phyloP scores from a whole-genome alignment of 1,140 invertebrate genomes.

The Neelides sp. region DNA sequence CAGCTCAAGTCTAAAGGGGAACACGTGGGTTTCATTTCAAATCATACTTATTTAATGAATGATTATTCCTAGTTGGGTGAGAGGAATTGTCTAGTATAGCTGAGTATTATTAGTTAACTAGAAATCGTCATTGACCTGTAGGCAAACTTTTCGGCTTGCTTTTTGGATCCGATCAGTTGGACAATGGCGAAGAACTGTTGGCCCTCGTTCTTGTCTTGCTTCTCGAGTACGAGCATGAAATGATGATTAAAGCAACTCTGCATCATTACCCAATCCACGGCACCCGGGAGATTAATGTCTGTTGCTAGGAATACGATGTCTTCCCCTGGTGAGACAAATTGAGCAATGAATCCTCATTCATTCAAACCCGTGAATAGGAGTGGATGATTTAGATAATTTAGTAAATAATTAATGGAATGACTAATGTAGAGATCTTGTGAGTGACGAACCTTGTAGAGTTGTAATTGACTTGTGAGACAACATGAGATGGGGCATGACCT shows the following conservation, averaged over 20 bases:
- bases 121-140: conserved; percentile 83
- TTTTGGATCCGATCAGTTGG: conserved; percentile 93
- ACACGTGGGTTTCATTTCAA: too few species aligned
- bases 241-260: conserved; percentile 97
- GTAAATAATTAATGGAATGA: too few species aligned
- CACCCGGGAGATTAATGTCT: conserved; percentile 97
- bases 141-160: conserved; percentile 97
- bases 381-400: too few species aligned
- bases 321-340: conserved; percentile 61
- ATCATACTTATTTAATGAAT: not conserved
- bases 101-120: too few species aligned
- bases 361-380: not conserved
- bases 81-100: too few species aligned
- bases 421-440: too few species aligned
- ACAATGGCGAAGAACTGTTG: conserved; percentile 99
- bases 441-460: conserved; percentile 79
- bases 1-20: conserved; percentile 64
- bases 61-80: too few species aligned
- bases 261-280: conserved; percentile 99
- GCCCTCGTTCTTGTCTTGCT: conserved; percentile 95
- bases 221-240: conserved; percentile 98
- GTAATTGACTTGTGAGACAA: conserved; percentile 98
- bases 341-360: not conserved
- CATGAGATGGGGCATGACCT: conserved; percentile 96
- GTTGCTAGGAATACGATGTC: conserved; percentile 99